phyloP scores from a whole-genome alignment of 2,797 vertebrate species.

The Euthynnus affinis region DNA sequence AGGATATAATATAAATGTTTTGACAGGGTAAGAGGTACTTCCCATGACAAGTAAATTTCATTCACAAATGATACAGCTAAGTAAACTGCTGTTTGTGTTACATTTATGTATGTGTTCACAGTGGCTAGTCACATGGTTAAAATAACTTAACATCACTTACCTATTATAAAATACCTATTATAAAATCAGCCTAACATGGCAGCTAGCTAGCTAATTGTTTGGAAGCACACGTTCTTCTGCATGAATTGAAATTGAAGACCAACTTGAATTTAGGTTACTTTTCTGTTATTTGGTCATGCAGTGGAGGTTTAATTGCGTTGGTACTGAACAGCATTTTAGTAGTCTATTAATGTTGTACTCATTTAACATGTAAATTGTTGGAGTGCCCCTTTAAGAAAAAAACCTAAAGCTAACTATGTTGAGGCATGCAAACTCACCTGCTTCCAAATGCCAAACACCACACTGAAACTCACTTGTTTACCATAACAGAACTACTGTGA shows the following conservation, averaged over 20 bases:
- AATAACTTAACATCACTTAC: no score
- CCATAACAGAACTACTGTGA: constrained; percentile 53
- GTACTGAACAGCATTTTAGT: constrained; percentile 64
- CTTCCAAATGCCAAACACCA: constrained; percentile 21
- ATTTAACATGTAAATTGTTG: background rate
- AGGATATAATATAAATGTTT: background rate
- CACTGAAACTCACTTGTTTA: constrained; percentile 20
- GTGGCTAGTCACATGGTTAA: background rate
- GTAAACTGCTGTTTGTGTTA: background rate
- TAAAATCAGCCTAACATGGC: background rate
- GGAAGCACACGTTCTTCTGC: background rate
- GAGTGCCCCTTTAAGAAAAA: constrained; percentile 9
- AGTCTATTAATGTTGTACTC: background rate
- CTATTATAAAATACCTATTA: no score
- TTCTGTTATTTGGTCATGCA: constrained; percentile 84
- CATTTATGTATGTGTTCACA: accelerated
- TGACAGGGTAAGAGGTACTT: background rate
- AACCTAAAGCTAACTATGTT: background rate
- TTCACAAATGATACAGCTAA: background rate
- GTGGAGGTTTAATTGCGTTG: constrained; percentile 59
- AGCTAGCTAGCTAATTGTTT: no score
- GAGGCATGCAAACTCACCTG: constrained; percentile 64
- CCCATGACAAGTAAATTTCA: background rate
- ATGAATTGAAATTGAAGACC: background rate
- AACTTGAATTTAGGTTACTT: constrained; percentile 82